Conservation (phyloP, 2,113 vertebrate genomes). For the Abramis brama region DNA sequence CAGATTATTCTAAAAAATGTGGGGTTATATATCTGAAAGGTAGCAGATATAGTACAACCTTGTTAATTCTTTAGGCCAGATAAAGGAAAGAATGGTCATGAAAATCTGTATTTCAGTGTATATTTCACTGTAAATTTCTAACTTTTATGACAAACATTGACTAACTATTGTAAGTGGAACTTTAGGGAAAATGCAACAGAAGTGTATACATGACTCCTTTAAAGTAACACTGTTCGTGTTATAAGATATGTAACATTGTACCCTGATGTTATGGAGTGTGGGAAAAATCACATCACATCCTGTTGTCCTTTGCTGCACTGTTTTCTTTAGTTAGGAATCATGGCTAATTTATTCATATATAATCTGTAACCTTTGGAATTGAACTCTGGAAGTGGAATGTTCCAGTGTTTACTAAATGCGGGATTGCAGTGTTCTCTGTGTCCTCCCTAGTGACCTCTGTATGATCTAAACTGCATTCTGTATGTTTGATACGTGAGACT, state of each 20-base stretch:
- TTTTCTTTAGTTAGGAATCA: constrained; percentile 26
- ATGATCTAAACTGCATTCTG: neutral
- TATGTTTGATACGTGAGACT: neutral
- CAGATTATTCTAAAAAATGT: too few species aligned
- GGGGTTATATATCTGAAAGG: neutral
- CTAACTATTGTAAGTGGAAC: neutral
- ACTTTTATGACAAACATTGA: neutral
- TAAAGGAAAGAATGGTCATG: neutral
- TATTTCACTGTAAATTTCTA: neutral
- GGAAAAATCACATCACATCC: constrained; percentile 22
- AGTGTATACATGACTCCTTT: neutral
- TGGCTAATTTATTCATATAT: neutral
- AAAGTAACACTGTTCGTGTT: neutral
- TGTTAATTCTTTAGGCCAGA: neutral
- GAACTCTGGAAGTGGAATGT: constrained; percentile 10
- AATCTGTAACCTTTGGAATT: constrained; percentile 7
- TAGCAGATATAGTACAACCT: neutral
- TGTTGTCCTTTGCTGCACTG: constrained; percentile 11
- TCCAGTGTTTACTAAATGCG: neutral
- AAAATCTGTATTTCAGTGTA: neutral
- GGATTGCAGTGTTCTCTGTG: neutral
- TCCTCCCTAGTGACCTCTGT: neutral
- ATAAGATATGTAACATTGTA: neutral
- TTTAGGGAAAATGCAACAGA: neutral
- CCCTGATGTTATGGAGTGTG: neutral